A percentile compares a stretch with the other conserved stretches of the same genome.
Evolutionary conservation across 1,140 invertebrate species (phyloP).

Genomic region (Caenorhabditis inopinata): DNA sequence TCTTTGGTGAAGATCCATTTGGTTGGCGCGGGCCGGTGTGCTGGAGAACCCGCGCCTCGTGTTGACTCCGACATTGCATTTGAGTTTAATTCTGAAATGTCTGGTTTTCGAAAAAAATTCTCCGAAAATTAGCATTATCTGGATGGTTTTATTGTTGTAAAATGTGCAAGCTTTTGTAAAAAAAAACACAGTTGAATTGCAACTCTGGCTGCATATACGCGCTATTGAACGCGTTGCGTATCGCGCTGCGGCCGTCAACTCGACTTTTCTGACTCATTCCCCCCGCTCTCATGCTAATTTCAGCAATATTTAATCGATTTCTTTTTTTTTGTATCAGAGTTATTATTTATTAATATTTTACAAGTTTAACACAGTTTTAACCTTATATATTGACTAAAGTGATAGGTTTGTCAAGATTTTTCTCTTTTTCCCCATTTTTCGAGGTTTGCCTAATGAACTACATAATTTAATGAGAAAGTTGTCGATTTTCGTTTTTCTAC

Average conservation of each 20-base stretch:
- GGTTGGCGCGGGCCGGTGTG: neutral
- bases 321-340: neutral
- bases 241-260: neutral
- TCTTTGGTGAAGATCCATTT: neutral
- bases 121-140: neutral
- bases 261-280: conserved; percentile 2
- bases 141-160: too few species aligned
- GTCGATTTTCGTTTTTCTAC: neutral
- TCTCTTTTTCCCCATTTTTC: too few species aligned
- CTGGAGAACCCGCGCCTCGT: neutral
- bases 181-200: neutral
- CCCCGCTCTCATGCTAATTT: neutral
- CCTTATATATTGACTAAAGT: too few species aligned
- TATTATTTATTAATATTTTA: too few species aligned
- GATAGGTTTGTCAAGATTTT: too few species aligned
- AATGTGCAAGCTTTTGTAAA: too few species aligned
- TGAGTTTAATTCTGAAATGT: conserved; percentile 7
- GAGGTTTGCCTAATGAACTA: neutral
- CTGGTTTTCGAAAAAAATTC: neutral
- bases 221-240: neutral
- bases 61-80: neutral
- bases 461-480: neutral
- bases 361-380: too few species aligned
- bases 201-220: neutral
- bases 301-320: neutral